Base-by-base conservation (phyloP, 2,797 vertebrate species). In the Sciurus vulgaris region DNA sequence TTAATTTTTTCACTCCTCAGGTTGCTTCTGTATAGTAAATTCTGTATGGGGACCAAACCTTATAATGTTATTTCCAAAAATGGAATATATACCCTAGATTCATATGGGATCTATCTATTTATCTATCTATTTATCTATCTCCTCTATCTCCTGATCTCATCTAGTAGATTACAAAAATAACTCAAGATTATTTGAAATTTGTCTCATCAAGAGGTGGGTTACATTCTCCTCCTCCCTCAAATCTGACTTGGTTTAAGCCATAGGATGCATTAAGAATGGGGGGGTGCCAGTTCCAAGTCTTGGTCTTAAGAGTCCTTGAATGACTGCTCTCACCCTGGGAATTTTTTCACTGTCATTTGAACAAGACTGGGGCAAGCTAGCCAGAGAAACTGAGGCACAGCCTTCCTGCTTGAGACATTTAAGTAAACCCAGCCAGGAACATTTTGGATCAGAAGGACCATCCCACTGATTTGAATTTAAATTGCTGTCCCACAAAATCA, bases 401-500 rank as follows among this genome's bases (percentile, higher is more conserved):
- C 22, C 47, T 81, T 73, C 30, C 24, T n/a, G 33, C 9, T 28
- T 13, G 54, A 89, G 44, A 65, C 35, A 69, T 24, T 28, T 49
- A 67, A 89, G 67, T 33, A 49, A 89, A 92, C 11, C 8, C 3
- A 77, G 51, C 4, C 41, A 82, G 81, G 33, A 86, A 78, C 18
- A 86, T 30, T 15, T 67, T 14, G 47, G 13, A 78, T 26, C 35
- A 93, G 74, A 88, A 73, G 44, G 35, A 44, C 38, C 20, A 89
- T 77, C 47, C 61, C 14, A 70, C 28, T 51, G 73, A 92, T 15
- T 3, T 33, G 47, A 92, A 35, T 49, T 81, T 65, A 73, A 47
- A 86, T 84, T 41, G 17, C 59, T 84, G n/a, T 94, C 51, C 41
- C 28, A 86, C 13, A 95, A 69, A 76, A 84, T 93, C 47, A 85